phyloP scores from a whole-genome alignment of 2,113 vertebrate species.

The Scomber colias region DNA sequence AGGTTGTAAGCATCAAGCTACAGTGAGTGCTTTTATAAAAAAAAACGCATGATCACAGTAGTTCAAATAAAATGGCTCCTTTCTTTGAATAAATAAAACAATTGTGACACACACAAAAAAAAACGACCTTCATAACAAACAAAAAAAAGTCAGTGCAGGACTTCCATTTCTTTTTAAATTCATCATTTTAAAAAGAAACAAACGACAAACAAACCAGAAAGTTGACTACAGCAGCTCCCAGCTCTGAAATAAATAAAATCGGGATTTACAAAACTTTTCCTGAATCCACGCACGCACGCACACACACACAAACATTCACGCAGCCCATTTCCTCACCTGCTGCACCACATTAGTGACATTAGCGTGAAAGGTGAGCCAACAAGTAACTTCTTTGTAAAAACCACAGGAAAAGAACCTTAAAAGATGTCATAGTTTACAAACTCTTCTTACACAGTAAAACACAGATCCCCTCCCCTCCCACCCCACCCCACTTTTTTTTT shows the following conservation, averaged over 20 bases:
- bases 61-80: conserved; percentile 77
- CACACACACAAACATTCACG: conserved; percentile 15
- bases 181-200: conserved; percentile 18
- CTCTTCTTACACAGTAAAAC: conserved; percentile 42
- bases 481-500: not conserved
- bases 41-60: conserved; percentile 70
- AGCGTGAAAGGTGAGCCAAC: conserved; percentile 32
- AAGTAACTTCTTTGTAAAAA: conserved; percentile 42
- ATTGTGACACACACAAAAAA: conserved; percentile 32
- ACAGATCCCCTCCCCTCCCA: not conserved
- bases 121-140: conserved; percentile 54
- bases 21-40: conserved; percentile 79
- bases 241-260: conserved; percentile 49
- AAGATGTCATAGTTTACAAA: conserved; percentile 25
- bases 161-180: conserved; percentile 39
- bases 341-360: conserved; percentile 40
- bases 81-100: conserved; percentile 76
- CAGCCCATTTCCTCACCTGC: conserved; percentile 37
- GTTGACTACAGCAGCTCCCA: conserved; percentile 53
- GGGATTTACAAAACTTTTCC: conserved; percentile 45
- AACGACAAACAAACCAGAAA: not conserved
- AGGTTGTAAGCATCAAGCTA: conserved; percentile 70
- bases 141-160: conserved; percentile 19
- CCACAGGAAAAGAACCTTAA: conserved; percentile 35
- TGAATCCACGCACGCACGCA: conserved; percentile 9